Percentiles rank a stretch among this genome's conserved stretches.
These are phyloP conservation scores for Petrolisthes manimaculis DNA, from an alignment of 2,888 invertebrate species.

Conservation along the genomic window DNA sequence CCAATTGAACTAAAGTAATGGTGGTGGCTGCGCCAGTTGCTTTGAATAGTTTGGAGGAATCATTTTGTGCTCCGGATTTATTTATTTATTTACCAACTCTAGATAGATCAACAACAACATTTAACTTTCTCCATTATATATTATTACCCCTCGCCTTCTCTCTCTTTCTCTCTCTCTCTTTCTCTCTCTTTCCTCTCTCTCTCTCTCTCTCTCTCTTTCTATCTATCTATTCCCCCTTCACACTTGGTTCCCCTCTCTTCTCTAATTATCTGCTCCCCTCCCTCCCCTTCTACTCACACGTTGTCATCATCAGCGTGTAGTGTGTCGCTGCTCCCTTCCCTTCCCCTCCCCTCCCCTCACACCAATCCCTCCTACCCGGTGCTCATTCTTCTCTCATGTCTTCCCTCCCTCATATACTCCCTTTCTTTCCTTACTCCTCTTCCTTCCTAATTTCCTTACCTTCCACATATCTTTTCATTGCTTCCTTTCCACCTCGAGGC, in stretches of 20 bases:
- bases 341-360: not conserved
- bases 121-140: not conserved
- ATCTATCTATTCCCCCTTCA: not conserved
- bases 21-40: no score
- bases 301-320: not conserved
- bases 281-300: not conserved
- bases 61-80: no score
- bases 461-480: not conserved
- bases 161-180: not conserved
- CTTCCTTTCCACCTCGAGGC: not conserved
- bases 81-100: no score
- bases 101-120: no score
- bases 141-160: not conserved
- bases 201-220: not conserved
- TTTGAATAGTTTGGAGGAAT: no score
- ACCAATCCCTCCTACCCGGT: constrained; percentile 14
- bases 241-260: not conserved
- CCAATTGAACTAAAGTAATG: no score
- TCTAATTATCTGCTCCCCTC: not conserved
- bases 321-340: not conserved
- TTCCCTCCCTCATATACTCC: not conserved
- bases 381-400: not conserved
- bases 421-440: not conserved
- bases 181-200: not conserved
- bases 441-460: no score